phyloP scores from a whole-genome alignment of 2,888 invertebrate species.

The Punctoribates punctum region DNA sequence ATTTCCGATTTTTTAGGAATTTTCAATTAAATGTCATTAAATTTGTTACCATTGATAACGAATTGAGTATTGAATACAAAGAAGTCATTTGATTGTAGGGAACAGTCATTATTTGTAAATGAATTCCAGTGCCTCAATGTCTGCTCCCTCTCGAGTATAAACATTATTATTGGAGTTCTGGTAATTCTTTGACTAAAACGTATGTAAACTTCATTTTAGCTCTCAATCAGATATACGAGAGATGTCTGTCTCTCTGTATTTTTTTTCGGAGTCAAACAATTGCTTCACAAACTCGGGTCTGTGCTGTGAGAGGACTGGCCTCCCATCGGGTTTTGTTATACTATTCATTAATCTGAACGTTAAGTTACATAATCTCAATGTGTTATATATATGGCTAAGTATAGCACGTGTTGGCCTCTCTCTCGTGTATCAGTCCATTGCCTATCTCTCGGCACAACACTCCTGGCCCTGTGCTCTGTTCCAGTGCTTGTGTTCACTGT shows the following conservation, averaged over 20 bases:
- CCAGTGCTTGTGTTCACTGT: not conserved
- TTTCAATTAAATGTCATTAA: too few relatives aligned
- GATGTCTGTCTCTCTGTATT: constrained; percentile 6
- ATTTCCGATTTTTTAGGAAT: too few relatives aligned
- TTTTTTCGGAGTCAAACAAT: not conserved
- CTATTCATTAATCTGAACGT: constrained; percentile 31
- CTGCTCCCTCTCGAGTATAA: not conserved
- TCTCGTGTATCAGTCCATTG: not conserved
- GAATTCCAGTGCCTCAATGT: not conserved
- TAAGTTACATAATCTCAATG: constrained; percentile 31
- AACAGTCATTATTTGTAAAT: not conserved
- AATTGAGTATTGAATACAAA: too few relatives aligned
- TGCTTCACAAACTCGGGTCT: not conserved
- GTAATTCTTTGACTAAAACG: constrained; percentile 12
- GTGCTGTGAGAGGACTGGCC: too few relatives aligned
- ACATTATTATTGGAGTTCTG: not conserved
- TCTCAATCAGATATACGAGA: constrained; percentile 13
- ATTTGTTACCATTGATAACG: too few relatives aligned
- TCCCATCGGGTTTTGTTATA: constrained; percentile 35
- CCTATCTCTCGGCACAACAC: not conserved
- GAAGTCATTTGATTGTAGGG: not conserved
- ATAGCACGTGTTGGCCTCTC: constrained; percentile 30
- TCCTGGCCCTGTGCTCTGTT: not conserved
- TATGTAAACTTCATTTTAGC: constrained; percentile 32
- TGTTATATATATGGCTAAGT: not conserved